phyloP scores from a whole-genome alignment of 2,888 invertebrate genomes.

The Pristionchus arcanus region DNA sequence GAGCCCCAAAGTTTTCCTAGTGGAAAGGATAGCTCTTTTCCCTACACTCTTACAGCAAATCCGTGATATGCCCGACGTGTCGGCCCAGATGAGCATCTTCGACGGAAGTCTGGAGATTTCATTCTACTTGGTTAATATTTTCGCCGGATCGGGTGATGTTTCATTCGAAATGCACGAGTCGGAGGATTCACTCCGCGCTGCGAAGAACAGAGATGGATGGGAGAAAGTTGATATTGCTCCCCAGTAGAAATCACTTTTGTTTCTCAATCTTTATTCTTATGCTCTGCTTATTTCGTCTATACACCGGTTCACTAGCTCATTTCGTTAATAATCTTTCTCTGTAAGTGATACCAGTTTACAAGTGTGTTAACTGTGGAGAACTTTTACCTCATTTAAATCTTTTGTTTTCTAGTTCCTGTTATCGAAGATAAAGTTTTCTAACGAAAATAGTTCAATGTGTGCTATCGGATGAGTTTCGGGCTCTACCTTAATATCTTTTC shows the following conservation, averaged over 20 bases:
- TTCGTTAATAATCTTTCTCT: too few relatives aligned
- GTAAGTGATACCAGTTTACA: too few relatives aligned
- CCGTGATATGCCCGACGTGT: too few relatives aligned
- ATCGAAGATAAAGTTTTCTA: neutral
- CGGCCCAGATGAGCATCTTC: neutral
- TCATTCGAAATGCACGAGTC: neutral
- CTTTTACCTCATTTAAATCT: too few relatives aligned
- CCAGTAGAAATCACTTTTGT: neutral
- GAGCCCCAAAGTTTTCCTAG: too few relatives aligned
- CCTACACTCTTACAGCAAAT: too few relatives aligned
- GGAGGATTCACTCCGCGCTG: neutral
- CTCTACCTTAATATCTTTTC: too few relatives aligned
- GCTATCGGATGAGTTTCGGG: too few relatives aligned
- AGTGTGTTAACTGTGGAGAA: neutral
- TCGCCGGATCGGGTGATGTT: neutral
- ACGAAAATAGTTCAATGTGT: neutral
- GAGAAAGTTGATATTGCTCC: neutral
- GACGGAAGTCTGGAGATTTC: neutral
- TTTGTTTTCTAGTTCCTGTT: neutral
- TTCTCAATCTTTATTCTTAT: neutral
- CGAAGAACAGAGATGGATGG: neutral
- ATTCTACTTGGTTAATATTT: neutral
- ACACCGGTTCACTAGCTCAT: neutral
- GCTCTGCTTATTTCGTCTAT: neutral
- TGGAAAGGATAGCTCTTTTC: too few relatives aligned